Evolutionary conservation across 2,113 vertebrate genomes (phyloP), one percentile per base, ranked within the genome.

Genomic region (Sphaerodactylus townsendi): DNA sequence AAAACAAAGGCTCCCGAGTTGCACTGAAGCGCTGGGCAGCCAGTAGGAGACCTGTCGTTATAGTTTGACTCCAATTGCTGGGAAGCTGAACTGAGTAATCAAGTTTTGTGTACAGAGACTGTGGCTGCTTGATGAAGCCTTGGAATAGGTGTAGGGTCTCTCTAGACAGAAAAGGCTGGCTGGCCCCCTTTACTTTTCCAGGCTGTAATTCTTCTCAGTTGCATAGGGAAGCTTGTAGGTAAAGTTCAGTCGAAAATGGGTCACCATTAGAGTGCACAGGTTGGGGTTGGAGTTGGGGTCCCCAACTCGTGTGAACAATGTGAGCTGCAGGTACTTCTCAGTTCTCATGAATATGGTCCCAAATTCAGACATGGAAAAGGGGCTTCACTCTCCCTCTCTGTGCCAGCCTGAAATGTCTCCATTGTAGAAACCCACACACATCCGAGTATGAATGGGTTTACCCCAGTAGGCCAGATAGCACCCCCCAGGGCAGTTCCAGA

Each of bases 11-110:
- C 35, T 33, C 37, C 65, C 35, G 23, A 77, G 64, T 56, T 64
- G 56, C 82, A n/a, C 7, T 23, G 37, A 84, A 87, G 79, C 68
- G 21, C 39, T 89, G 85, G 82, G 62, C 77, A 85, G 68, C 44
- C 50, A 25, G 39, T 23, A 39, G 33, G 21, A 48, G 30, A 71
- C 77, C n/a, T 75, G 65, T 69, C 59, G 41, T 70, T 30, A 37
- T 64, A n/a, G 65, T 41, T 50, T 71, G 79, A 65, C 85, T 48
- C 50, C 4, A 28, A 77, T 86, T 77, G 50, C 73, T 72, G 66
- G 65, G 85, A 70, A 86, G 77, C 73, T 23, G 33, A 86, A 64
- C 19, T 71, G 50, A 10, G 53, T 37, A 35, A 37, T 71, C 66
- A 19, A 10, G 33, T 65, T 71, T 50, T 75, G 8, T 70, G 33